Base-by-base conservation (phyloP, 2,113 vertebrate species). In the Apodemus sylvaticus region DNA sequence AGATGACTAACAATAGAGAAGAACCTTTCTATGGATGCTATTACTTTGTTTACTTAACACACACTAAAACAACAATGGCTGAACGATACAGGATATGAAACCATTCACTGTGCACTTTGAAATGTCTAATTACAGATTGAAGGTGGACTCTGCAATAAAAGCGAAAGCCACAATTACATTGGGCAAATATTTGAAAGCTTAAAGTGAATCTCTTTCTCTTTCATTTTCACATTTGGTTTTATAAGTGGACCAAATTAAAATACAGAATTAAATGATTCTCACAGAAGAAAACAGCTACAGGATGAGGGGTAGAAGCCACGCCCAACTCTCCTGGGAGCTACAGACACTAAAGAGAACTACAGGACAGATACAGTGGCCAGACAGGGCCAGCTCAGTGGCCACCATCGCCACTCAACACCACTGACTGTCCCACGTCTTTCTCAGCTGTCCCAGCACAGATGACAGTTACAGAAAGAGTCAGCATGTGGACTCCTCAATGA, bases 141-240 rank as follows among this genome's bases (percentile, higher is more conserved):
- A 51, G 42, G 26, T 5, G 86, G 66, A 62, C 11, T 20, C 20
- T 5, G 13, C 7, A 1, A 51, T 31, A 48, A 86, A 48, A 22
- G 26, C 11, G 36, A 36, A 83, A 86, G 58, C 53, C 14, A 82
- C 45, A 31, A 9, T 19, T 51, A 91, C 22, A 71, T 0, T 17
- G 51, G 66, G 36, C 42, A 77, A 73, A 51, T 71, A 58, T 74
- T 45, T 62, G 42, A n/a, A 68, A 66, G 78, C 45, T 90, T 29
- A 73, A 9, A 48, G 16, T 55, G 74, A 81, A 36, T 29, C 4
- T 10, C 89, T 20, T 14, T 90, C 82, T 86, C 82, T 93, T 93
- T 89, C 76, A 87, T 90, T 89, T 91, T 85, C 91, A 77, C 68
- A 87, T 83, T 51, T 82, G 73, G 78, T 87, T 90, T 78, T 58